Base-by-base conservation (phyloP, 2,797 vertebrate species). In the Varecia variegata region DNA sequence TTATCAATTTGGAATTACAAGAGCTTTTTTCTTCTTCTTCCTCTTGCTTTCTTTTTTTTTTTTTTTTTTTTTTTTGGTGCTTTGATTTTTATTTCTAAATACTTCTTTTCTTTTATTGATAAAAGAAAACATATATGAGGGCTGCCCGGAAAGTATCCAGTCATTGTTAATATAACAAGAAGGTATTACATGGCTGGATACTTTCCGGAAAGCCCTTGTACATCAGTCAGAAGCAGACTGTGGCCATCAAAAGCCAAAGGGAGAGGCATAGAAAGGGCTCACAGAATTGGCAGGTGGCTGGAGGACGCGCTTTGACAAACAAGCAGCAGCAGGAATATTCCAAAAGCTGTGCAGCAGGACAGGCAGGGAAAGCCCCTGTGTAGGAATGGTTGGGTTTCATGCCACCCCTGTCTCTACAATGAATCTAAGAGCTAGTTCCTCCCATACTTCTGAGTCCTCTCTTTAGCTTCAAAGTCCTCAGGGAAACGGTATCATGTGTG, bases 1-100 rank as follows among this genome's bases (percentile, higher is more conserved):
- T 50, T 95, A 38, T 35, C 58, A 17, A 27, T 70, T 85, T 97
- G 81, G 32, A 97, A 95, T 94, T 96, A 89, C 67, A 62, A 40
- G 92, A 86, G 71, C 30, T 43, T 96, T 58, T 89, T 40, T 87
- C 38, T 67, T 35, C 56, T 65, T 65, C n/a, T 73, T 82, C 47
- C 23, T 93, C 65, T 85, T n/a, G 58, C 25, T 40, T 73, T 45
- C 11, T 45, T 11, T 45, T 43, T 43, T 50, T 21, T 12, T 30
- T 45, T 45, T 45, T 11, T 45, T 43, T 43, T 50, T 21, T 12
- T 30, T 4, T 35, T 71, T 87, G 7, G 10, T 81, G 54, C 27
- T 47, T n/a, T 79, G 30, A 3, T 88, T 82, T 90, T 88, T 86
- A 67, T 83, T 67, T 95, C 77, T 85, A 70, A 88, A 45, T 45